Conservation (phyloP, 2,888 invertebrate genomes). For the Papilio gigon region DNA sequence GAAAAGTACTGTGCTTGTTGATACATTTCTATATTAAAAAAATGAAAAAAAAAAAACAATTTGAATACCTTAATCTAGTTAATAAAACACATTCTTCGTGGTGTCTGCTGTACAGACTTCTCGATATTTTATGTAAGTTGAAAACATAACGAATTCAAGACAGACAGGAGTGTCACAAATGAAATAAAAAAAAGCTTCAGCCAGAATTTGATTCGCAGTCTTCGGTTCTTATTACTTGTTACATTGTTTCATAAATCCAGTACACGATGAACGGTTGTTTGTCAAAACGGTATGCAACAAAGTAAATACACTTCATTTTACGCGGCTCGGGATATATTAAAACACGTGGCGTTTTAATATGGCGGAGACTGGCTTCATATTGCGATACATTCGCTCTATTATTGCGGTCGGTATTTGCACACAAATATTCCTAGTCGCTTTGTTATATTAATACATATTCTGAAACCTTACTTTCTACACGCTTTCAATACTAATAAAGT, state of each 20-base stretch:
- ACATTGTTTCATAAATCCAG: not conserved
- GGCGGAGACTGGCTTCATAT: slow-evolving; percentile 19
- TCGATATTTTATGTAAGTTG: too few species aligned
- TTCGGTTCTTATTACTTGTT: not conserved
- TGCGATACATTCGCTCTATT: slow-evolving; percentile 9
- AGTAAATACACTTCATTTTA: slow-evolving; percentile 19
- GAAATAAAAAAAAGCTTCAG: too few species aligned
- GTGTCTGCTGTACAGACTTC: too few species aligned
- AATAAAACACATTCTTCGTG: too few species aligned
- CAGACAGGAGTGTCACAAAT: too few species aligned
- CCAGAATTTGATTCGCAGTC: not conserved
- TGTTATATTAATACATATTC: not conserved
- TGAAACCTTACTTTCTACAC: slow-evolving; percentile 26
- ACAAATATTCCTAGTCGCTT: slow-evolving; percentile 15
- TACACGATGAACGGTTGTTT: not conserved
- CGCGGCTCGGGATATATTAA: slow-evolving; percentile 16
- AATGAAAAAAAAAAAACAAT: too few species aligned
- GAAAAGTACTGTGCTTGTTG: too few species aligned
- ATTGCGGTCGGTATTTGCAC: slow-evolving; percentile 19
- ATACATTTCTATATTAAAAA: too few species aligned
- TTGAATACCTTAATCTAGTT: too few species aligned
- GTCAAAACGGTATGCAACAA: slow-evolving; percentile 14
- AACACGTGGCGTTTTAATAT: slow-evolving; percentile 25
- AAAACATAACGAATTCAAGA: too few species aligned
- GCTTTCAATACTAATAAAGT: not conserved